These are phyloP conservation scores for Petroica traversi DNA, from an alignment of 2,113 vertebrate genomes.

Conservation along the genomic window DNA sequence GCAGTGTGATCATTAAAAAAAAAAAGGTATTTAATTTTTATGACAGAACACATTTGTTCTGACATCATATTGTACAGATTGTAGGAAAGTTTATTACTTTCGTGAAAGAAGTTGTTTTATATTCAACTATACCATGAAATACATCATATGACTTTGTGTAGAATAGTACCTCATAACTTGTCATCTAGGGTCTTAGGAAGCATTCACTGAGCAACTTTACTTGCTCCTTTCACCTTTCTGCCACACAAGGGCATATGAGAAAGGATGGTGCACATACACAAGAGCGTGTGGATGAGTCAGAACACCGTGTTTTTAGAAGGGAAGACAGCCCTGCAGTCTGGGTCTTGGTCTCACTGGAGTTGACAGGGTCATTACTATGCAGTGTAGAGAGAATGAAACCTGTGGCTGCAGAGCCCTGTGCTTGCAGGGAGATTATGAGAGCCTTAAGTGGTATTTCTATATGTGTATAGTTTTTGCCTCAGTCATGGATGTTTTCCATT, in stretches of 20 bases:
- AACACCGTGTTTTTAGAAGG: background rate
- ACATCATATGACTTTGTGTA: background rate
- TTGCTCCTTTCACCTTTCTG: background rate
- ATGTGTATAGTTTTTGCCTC: background rate
- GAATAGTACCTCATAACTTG: background rate
- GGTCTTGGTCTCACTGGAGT: background rate
- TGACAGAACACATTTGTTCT: background rate
- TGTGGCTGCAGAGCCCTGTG: background rate
- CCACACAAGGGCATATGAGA: background rate
- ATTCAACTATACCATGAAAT: background rate
- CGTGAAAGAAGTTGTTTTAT: background rate
- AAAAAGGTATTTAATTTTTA: background rate
- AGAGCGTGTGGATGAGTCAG: background rate
- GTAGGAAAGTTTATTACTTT: background rate
- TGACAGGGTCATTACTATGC: background rate
- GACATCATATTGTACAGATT: background rate
- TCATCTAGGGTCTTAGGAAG: background rate
- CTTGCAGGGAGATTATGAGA: background rate
- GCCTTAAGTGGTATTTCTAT: background rate
- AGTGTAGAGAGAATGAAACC: background rate
- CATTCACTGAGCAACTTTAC: background rate
- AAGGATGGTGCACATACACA: background rate
- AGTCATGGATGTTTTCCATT: background rate
- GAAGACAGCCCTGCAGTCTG: background rate
- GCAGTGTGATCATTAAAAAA: background rate